These are phyloP conservation scores for Coronaproctus castanopsis DNA, from an alignment of 2,888 invertebrate genomes.

Conservation along the genomic window DNA sequence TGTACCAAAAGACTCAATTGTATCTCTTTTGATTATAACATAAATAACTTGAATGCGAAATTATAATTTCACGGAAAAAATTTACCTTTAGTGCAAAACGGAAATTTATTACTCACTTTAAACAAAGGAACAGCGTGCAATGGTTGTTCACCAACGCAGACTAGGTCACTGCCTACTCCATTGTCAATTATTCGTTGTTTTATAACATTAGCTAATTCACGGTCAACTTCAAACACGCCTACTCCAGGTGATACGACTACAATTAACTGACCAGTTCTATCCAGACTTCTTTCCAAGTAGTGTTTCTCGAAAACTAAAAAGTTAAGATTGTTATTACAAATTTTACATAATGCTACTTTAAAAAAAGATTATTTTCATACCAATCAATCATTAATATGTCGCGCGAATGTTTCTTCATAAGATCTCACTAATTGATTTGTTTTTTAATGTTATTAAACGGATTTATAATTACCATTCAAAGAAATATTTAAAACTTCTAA, in stretches of 20 bases:
- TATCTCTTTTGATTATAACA: no score
- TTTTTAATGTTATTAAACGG: slow-evolving; percentile 5
- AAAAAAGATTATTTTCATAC: no score
- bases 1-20: no score
- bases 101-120: no score
- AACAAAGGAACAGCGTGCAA: slow-evolving; percentile 91
- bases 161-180: slow-evolving; percentile 90
- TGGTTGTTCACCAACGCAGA: slow-evolving; percentile 96
- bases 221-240: slow-evolving; percentile 95
- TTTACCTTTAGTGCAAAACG: no score
- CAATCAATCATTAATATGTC: no score
- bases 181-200: slow-evolving; percentile 97
- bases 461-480: slow-evolving; percentile 50
- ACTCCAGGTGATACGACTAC: slow-evolving; percentile 97
- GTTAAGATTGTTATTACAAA: no score
- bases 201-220: slow-evolving; percentile 90
- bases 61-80: no score
- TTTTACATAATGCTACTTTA: no score
- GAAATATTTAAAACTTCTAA: slow-evolving; percentile 98
- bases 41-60: no score
- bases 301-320: slow-evolving; percentile 87
- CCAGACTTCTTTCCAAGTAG: slow-evolving; percentile 90
- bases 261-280: slow-evolving; percentile 90
- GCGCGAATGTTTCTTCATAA: no score
- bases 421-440: no score